Percentiles rank a stretch among this genome's conserved stretches.
phyloP scores from a whole-genome alignment of 2,797 vertebrate species.

The Cuculus canorus region DNA sequence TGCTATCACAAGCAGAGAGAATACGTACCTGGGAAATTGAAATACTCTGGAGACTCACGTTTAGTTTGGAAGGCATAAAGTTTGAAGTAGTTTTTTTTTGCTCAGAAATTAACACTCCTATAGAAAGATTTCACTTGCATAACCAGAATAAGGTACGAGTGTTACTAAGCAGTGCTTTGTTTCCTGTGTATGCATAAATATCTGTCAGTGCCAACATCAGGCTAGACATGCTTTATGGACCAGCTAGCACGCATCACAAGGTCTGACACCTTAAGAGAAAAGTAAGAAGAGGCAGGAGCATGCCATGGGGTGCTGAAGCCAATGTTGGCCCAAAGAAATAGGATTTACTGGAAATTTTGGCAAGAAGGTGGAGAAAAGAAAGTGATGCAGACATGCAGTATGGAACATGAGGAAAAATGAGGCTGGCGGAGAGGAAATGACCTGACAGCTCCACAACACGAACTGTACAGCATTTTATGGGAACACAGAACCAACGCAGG shows the following conservation, averaged over 20 bases:
- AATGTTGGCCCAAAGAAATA: not conserved
- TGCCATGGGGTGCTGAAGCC: constrained; percentile 31
- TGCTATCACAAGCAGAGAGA: not conserved
- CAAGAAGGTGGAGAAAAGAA: constrained; percentile 24
- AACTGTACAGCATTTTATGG: not conserved
- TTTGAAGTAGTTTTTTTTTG: not conserved
- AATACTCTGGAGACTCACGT: not conserved
- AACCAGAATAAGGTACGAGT: not conserved
- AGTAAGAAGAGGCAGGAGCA: constrained; percentile 11
- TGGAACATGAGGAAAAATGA: not conserved
- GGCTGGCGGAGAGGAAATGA: not conserved
- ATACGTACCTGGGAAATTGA: constrained; percentile 42
- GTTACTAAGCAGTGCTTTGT: not conserved
- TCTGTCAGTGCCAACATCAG: not conserved
- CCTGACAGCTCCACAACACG: not conserved
- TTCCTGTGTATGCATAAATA: not conserved
- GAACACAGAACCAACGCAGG: not conserved
- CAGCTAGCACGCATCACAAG: not conserved
- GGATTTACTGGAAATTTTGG: not conserved
- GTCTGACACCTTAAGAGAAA: not conserved
- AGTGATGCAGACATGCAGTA: constrained; percentile 48
- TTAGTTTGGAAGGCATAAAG: not conserved
- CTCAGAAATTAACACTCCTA: not conserved
- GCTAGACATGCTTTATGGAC: constrained; percentile 1
- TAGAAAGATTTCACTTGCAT: not conserved